Evolutionary conservation across 2,113 vertebrate species (phyloP).

Genomic region (Poicephalus gulielmi): DNA sequence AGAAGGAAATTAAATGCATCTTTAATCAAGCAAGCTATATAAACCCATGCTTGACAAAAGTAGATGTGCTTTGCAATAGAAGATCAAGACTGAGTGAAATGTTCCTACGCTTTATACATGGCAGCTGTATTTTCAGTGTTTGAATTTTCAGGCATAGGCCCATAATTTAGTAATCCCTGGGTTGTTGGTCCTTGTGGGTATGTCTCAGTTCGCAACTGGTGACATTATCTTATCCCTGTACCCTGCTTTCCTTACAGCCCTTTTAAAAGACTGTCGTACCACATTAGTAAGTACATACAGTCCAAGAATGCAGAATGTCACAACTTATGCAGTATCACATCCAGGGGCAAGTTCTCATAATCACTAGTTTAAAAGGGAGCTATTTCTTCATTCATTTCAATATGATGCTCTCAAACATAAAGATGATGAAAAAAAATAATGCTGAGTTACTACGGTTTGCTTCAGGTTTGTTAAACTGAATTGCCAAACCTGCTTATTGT

Average conservation of each 20-base stretch:
- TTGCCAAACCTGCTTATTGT: background rate
- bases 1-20: background rate
- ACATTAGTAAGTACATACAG: background rate
- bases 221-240: background rate
- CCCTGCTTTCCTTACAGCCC: background rate
- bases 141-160: background rate
- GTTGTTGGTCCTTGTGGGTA: background rate
- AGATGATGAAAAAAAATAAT: background rate
- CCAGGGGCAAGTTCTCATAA: background rate
- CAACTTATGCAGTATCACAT: background rate
- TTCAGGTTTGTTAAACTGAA: background rate
- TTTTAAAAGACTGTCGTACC: background rate
- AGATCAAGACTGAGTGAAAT: background rate
- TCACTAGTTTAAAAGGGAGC: background rate
- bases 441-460: background rate
- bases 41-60: background rate
- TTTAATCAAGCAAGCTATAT: background rate
- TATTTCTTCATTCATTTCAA: background rate
- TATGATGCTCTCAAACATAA: background rate
- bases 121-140: background rate
- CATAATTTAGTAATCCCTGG: background rate
- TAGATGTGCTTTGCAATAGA: background rate
- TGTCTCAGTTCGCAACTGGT: background rate
- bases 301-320: background rate
- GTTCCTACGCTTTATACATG: background rate